These are phyloP conservation scores for Helicoverpa assulta DNA, from an alignment of 2,888 invertebrate genomes.

Conservation along the genomic window DNA sequence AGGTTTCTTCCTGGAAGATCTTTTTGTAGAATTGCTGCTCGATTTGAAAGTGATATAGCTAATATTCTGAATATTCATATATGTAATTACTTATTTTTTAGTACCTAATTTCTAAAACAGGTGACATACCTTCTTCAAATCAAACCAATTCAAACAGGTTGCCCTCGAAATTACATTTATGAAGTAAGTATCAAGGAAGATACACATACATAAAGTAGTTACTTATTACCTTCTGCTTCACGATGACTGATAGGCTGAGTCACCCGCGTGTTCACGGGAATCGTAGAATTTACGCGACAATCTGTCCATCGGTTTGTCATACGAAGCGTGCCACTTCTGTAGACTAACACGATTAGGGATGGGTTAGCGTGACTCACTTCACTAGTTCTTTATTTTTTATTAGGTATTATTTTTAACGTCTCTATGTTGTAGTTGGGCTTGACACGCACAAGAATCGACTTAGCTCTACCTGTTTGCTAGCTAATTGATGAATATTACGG, in stretches of 20 bases:
- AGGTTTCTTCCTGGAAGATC: too few species aligned
- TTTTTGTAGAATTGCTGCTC: background rate
- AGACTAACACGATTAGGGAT: conserved; percentile 19
- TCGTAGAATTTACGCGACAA: conserved; percentile 45
- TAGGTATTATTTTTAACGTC: conserved; percentile 10
- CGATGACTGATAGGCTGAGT: conserved; percentile 43
- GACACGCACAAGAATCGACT: too few species aligned
- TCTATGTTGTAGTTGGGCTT: background rate
- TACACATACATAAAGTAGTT: background rate
- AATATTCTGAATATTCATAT: too few species aligned
- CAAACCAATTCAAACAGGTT: background rate
- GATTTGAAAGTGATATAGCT: too few species aligned
- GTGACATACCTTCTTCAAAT: background rate
- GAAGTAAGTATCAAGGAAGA: background rate
- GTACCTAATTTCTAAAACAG: too few species aligned
- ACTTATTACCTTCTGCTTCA: conserved; percentile 9
- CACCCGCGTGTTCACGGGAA: conserved; percentile 43
- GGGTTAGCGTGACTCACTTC: conserved; percentile 37
- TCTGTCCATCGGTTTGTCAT: conserved; percentile 55
- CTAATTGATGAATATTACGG: too few species aligned
- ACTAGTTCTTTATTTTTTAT: conserved; percentile 27
- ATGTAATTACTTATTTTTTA: too few species aligned
- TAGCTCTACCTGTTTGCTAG: too few species aligned
- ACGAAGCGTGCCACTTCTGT: conserved; percentile 44
- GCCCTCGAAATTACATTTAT: background rate